A percentile compares a stretch with the other conserved stretches of the same genome.
Evolutionary conservation across 2,113 vertebrate genomes (phyloP).

Genomic region (Orycteropus afer): DNA sequence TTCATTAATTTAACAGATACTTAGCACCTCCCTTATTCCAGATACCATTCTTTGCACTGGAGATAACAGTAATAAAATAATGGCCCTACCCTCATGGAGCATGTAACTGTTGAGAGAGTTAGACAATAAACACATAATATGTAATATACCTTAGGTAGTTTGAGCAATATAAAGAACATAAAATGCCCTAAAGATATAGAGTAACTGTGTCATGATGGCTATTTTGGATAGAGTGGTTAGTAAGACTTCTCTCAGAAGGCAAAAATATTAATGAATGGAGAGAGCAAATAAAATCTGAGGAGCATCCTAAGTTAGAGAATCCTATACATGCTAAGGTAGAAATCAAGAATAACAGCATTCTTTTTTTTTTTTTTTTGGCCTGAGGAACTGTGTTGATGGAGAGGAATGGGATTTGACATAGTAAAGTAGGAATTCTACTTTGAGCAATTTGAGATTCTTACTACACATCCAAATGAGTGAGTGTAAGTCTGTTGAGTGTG

Average conservation of each 20-base stretch:
- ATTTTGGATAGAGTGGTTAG: not conserved
- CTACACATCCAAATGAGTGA: not conserved
- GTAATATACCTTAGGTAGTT: not conserved
- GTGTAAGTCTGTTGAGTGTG: not conserved
- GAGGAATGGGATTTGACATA: not conserved
- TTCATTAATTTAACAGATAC: constrained; percentile 26
- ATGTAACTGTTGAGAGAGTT: not conserved
- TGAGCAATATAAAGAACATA: not conserved
- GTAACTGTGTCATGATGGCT: not conserved
- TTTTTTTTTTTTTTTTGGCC: not conserved
- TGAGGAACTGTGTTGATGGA: not conserved
- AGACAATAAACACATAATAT: not conserved
- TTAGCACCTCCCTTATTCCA: not conserved
- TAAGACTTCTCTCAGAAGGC: not conserved
- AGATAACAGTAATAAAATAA: not conserved
- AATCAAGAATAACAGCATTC: not conserved
- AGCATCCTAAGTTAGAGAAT: not conserved
- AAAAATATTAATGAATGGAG: not conserved
- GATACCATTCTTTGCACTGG: not conserved
- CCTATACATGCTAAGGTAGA: not conserved
- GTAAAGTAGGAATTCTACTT: not conserved
- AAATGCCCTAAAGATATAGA: not conserved
- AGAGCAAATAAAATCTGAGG: not conserved
- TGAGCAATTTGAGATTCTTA: not conserved
- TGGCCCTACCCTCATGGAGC: not conserved